phyloP scores from a whole-genome alignment of 1,140 invertebrate species.

The Melanaphis sacchari region DNA sequence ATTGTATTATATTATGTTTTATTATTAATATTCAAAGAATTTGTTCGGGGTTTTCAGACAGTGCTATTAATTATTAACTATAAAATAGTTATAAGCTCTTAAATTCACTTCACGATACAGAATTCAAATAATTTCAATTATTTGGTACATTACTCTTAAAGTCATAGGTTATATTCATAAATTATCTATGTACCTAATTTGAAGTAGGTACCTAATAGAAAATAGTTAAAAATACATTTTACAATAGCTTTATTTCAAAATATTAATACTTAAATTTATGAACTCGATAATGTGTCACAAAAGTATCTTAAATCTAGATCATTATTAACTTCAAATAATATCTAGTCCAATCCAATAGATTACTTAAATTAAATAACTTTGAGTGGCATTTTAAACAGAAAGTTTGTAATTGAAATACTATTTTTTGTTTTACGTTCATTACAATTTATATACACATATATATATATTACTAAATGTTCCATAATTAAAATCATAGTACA shows the following conservation, averaged over 20 bases:
- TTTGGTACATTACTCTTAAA: background rate
- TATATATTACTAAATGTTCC: background rate
- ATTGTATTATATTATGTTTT: background rate
- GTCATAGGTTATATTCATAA: background rate
- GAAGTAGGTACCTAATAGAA: background rate
- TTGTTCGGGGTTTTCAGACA: background rate
- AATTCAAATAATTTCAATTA: background rate
- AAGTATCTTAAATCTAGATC: background rate
- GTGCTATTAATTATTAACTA: background rate
- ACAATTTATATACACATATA: no score
- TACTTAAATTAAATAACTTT: background rate
- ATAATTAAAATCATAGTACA: background rate
- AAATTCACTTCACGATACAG: background rate
- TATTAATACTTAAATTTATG: background rate
- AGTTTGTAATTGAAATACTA: background rate
- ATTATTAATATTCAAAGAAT: slow-evolving; percentile 3
- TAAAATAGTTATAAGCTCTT: background rate
- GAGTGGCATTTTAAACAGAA: background rate
- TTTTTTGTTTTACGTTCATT: background rate
- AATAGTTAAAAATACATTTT: background rate
- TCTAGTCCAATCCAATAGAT: background rate
- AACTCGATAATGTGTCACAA: background rate
- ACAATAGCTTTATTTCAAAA: background rate
- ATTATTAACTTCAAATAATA: background rate
- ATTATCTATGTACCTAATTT: background rate